A percentile compares a stretch with the other conserved stretches of the same genome.
These are phyloP conservation scores for Elgaria multicarinata DNA, from an alignment of 2,113 vertebrate species.

Conservation along the genomic window DNA sequence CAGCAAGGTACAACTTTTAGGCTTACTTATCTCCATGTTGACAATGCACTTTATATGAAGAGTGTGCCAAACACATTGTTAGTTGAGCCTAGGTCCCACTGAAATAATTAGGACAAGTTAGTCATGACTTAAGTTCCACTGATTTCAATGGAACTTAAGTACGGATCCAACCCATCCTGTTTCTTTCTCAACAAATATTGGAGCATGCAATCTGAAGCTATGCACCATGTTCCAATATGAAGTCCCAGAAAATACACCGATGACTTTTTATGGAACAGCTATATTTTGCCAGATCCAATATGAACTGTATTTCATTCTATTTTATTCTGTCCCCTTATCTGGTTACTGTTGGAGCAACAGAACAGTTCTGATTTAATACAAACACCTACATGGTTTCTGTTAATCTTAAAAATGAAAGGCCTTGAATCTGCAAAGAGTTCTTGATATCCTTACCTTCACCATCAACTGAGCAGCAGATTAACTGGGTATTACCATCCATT, in stretches of 20 bases:
- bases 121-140: not conserved
- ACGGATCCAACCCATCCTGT: not conserved
- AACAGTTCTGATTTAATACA: not conserved
- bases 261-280: not conserved
- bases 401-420: conserved; percentile 5
- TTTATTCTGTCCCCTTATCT: not conserved
- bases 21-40: not conserved
- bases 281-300: not conserved
- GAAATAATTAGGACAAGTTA: not conserved
- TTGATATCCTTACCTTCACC: conserved; percentile 88
- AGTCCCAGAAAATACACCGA: not conserved
- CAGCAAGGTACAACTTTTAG: too few relatives aligned
- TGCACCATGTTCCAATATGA: not conserved
- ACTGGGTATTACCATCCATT: conserved; percentile 91
- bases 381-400: not conserved
- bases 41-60: not conserved
- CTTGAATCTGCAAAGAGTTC: conserved; percentile 10
- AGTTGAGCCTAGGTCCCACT: not conserved
- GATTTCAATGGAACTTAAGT: not conserved
- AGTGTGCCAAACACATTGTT: not conserved
- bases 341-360: not conserved
- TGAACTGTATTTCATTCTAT: not conserved
- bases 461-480: conserved; percentile 94
- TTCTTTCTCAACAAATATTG: not conserved
- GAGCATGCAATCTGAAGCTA: not conserved